Evolutionary conservation across 2,113 vertebrate genomes (phyloP).

Genomic region (Notechis scutatus): DNA sequence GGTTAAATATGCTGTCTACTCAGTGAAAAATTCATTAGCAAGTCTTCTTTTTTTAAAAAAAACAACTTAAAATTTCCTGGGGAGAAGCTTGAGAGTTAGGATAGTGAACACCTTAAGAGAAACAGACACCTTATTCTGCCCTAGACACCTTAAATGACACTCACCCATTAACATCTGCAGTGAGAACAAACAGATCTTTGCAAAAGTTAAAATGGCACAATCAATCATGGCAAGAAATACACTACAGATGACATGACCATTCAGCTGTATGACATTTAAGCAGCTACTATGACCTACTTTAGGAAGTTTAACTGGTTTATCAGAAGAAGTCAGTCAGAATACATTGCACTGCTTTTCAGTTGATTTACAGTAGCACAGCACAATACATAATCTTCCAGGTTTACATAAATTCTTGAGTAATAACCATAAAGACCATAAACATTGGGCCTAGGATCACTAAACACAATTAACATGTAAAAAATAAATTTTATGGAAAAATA

Average conservation of each 20-base stretch:
- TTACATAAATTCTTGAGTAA: neutral
- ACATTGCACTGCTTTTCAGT: neutral
- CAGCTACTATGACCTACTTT: neutral
- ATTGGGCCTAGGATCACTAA: neutral
- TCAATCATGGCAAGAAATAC: neutral
- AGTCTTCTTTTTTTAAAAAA: constrained; percentile 18
- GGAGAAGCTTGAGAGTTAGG: neutral
- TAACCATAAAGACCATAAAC: neutral
- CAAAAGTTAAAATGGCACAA: neutral
- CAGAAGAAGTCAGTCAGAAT: neutral
- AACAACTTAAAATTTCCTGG: constrained; percentile 24
- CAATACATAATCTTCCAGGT: neutral
- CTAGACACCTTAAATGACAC: constrained; percentile 16
- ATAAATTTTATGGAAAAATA: neutral
- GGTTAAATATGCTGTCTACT: neutral
- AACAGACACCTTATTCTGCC: constrained; percentile 28
- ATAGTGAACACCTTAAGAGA: constrained; percentile 41
- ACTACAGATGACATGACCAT: neutral
- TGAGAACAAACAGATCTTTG: neutral
- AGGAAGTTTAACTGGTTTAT: neutral
- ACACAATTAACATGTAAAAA: neutral
- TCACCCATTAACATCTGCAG: constrained; percentile 44
- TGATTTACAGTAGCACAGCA: neutral
- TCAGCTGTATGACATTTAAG: neutral
- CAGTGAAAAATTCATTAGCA: constrained; percentile 23